Evolutionary conservation across 1,140 invertebrate genomes (phyloP).

Genomic region (Mactra quadrangularis): DNA sequence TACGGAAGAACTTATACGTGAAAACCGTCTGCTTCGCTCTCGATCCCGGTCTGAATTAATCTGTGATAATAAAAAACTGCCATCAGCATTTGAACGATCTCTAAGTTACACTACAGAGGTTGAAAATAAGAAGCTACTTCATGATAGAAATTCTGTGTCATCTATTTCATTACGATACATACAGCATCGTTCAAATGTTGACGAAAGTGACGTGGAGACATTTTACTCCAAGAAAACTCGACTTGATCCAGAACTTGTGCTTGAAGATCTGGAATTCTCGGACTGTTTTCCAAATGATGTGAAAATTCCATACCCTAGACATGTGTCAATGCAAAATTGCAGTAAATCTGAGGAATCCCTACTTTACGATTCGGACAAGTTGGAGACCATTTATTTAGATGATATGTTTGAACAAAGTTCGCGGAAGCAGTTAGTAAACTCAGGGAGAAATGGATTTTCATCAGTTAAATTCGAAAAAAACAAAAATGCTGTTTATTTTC

Average conservation of each 20-base stretch:
- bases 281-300: slow-evolving; percentile 44
- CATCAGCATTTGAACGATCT: slow-evolving; percentile 18
- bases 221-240: slow-evolving; percentile 23
- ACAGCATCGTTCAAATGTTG: background rate
- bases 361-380: background rate
- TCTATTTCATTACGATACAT: background rate
- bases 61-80: background rate
- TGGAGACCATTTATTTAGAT: slow-evolving; percentile 43
- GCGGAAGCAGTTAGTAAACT: no score
- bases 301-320: slow-evolving; percentile 35
- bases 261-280: slow-evolving; percentile 32
- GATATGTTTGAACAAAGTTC: no score
- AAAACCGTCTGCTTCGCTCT: background rate
- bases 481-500: no score
- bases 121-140: slow-evolving; percentile 3
- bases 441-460: no score
- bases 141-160: background rate
- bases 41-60: background rate
- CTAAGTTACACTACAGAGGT: slow-evolving; percentile 38
- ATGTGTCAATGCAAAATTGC: background rate
- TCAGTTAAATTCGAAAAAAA: no score
- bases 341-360: slow-evolving; percentile 21
- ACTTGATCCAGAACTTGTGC: slow-evolving; percentile 53
- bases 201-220: background rate
- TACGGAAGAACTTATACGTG: slow-evolving; percentile 52